A percentile compares a stretch with the other conserved stretches of the same genome.
Evolutionary conservation across 2,888 invertebrate species (phyloP).

Genomic region (Coelogynopora nodosa): DNA sequence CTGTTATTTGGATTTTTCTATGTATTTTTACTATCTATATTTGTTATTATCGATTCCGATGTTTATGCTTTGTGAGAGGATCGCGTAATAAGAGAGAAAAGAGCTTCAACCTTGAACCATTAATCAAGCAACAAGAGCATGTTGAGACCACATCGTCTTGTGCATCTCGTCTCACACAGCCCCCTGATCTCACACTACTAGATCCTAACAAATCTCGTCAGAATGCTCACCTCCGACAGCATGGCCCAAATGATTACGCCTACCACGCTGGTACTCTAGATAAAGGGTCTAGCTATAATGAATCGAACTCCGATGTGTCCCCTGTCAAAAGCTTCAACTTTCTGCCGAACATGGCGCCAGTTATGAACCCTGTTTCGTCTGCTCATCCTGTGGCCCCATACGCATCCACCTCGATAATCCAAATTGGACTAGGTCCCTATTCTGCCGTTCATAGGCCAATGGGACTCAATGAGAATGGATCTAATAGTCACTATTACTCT

Average conservation of each 20-base stretch:
- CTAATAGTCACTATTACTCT: background rate
- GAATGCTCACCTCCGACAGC: background rate
- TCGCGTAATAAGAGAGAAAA: constrained; percentile 21
- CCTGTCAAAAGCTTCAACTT: background rate
- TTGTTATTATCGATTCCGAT: constrained; percentile 21
- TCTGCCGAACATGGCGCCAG: background rate
- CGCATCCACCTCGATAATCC: background rate
- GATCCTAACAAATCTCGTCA: background rate
- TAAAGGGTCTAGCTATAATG: background rate
- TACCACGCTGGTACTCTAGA: background rate
- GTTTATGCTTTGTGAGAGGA: background rate
- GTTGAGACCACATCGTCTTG: background rate
- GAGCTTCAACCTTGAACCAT: constrained; percentile 31
- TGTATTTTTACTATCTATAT: constrained; percentile 30
- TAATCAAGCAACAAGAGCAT: constrained; percentile 4
- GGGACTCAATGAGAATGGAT: background rate
- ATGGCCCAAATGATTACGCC: background rate
- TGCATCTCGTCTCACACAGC: background rate
- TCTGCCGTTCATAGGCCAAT: background rate
- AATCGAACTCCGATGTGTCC: background rate
- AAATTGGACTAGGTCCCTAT: background rate
- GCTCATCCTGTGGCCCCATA: background rate
- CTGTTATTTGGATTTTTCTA: constrained; percentile 25
- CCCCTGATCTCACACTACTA: background rate
- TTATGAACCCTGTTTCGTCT: background rate